Percentiles rank a stretch among this genome's conserved stretches.
Conservation (phyloP, 1,140 invertebrate species). For the Heterodera schachtii region DNA sequence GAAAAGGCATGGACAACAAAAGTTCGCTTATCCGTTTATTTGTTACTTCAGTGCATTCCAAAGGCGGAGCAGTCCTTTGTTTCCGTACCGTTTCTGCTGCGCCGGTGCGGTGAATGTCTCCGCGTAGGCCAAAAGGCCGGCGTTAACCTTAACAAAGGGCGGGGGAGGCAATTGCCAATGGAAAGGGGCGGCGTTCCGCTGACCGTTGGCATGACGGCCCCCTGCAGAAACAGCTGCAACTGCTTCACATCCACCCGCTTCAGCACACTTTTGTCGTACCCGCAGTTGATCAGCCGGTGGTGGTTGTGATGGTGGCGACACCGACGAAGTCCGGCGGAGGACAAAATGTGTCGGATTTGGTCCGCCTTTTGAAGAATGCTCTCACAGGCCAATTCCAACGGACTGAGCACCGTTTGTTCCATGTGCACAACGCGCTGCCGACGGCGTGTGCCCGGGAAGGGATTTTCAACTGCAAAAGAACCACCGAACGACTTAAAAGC, state of each 20-base stretch:
- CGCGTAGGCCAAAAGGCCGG: conserved; percentile 51
- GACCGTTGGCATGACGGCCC: conserved; percentile 52
- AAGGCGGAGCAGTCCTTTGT: conserved; percentile 39
- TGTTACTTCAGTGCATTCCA: conserved; percentile 47
- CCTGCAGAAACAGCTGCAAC: conserved; percentile 53
- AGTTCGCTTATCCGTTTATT: no score
- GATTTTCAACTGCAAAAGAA: conserved; percentile 47
- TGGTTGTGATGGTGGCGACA: conserved; percentile 39
- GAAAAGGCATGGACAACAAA: no score
- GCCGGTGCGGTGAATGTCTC: conserved; percentile 51
- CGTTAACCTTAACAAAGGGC: conserved; percentile 34
- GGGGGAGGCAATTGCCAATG: no score
- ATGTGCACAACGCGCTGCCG: conserved; percentile 40
- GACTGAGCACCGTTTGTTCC: conserved; percentile 42
- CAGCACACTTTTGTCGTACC: conserved; percentile 36
- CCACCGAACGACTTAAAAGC: background rate
- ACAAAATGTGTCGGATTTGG: conserved; percentile 50
- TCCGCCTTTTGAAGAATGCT: conserved; percentile 43
- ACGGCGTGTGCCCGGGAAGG: conserved; percentile 45
- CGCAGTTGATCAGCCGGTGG: conserved; percentile 9
- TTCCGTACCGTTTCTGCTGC: conserved; percentile 47
- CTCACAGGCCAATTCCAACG: conserved; percentile 52
- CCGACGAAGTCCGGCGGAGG: background rate
- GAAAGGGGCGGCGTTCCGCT: background rate
- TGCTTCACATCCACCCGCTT: conserved; percentile 47